These are phyloP conservation scores for Drosophila kuntzei DNA, from an alignment of 2,888 invertebrate species.

Conservation along the genomic window DNA sequence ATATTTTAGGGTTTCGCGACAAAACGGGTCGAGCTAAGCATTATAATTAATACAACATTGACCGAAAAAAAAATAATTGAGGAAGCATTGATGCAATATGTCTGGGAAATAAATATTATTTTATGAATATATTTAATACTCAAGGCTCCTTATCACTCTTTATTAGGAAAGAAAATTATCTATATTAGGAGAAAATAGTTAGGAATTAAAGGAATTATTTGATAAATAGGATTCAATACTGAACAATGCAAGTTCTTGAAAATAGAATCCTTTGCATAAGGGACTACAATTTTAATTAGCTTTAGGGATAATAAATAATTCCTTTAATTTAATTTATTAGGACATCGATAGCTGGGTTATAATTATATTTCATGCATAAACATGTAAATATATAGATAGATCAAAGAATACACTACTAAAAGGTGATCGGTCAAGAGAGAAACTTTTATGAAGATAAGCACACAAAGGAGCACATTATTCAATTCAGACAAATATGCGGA, in stretches of 20 bases:
- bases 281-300: neutral
- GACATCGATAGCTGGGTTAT: neutral
- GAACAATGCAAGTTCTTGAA: neutral
- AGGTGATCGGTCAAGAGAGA: neutral
- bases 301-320: neutral
- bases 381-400: neutral
- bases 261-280: neutral
- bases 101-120: neutral
- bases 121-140: neutral
- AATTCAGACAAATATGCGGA: neutral
- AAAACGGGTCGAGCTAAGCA: constrained; percentile 28
- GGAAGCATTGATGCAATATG: neutral
- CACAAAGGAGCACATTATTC: neutral
- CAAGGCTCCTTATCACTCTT: neutral
- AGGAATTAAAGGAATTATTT: too few species aligned
- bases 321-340: neutral
- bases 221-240: neutral
- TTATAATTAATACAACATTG: constrained; percentile 8
- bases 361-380: neutral
- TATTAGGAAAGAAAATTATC: neutral
- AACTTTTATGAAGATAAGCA: neutral
- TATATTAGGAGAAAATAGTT: neutral
- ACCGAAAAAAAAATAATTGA: constrained; percentile 5
- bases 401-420: neutral
- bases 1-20: constrained; percentile 34